Percentiles rank a stretch among this genome's conserved stretches.
Evolutionary conservation across 2,888 invertebrate genomes (phyloP).

Genomic region (Harpalus rubripes): DNA sequence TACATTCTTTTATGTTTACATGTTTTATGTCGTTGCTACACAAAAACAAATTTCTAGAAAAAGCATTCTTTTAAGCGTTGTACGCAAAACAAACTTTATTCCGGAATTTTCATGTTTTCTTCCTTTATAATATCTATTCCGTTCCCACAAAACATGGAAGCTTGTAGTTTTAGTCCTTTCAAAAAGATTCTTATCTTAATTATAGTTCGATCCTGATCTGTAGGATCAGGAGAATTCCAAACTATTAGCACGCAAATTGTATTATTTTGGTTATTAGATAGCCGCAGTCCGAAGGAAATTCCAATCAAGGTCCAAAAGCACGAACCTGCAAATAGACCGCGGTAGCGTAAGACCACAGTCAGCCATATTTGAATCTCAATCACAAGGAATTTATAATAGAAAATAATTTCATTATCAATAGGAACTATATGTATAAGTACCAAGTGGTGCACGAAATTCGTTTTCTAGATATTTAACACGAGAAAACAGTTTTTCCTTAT

Average conservation of each 20-base stretch:
- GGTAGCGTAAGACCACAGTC: neutral
- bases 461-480: no score
- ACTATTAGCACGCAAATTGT: slow-evolving; percentile 5
- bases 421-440: no score
- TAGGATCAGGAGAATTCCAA: neutral
- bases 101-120: neutral
- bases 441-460: no score
- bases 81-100: neutral
- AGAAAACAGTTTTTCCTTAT: no score
- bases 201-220: neutral
- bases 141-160: neutral
- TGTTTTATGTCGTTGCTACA: no score
- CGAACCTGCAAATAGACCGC: neutral
- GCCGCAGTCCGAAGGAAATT: neutral
- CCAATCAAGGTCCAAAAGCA: neutral
- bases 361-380: neutral
- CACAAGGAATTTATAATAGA: no score
- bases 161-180: neutral
- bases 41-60: no score
- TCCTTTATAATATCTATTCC: neutral
- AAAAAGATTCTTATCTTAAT: neutral
- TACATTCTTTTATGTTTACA: neutral
- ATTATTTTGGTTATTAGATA: slow-evolving; percentile 7
- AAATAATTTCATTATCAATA: no score
- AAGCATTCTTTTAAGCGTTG: no score